A percentile compares a stretch with the other conserved stretches of the same genome.
Conservation (phyloP, 2,113 vertebrate species). For the Cavia porcellus region DNA sequence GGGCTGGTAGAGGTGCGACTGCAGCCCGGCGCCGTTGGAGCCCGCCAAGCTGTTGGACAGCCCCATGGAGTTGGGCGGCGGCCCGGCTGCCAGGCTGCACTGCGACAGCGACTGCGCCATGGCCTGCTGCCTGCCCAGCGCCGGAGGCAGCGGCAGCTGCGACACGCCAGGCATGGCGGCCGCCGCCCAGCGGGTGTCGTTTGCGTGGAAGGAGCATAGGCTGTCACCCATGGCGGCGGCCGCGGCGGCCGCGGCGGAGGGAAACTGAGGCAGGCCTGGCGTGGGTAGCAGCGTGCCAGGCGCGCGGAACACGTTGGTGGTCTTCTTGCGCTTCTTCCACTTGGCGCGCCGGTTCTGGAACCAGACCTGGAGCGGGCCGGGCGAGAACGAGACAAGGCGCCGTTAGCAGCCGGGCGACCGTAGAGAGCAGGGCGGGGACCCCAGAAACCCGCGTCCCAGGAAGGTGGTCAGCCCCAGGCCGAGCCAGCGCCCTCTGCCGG, state of each 20-base stretch:
- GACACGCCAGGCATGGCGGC: slow-evolving; percentile 96
- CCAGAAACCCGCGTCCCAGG: background rate
- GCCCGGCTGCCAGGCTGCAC: slow-evolving; percentile 95
- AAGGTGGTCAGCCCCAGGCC: background rate
- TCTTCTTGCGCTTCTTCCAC: slow-evolving; percentile 99
- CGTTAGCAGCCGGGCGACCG: background rate
- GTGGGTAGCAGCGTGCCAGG: slow-evolving; percentile 97
- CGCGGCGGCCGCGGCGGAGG: slow-evolving; percentile 92
- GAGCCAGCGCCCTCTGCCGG: background rate
- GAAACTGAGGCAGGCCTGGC: slow-evolving; percentile 95
- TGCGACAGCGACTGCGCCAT: slow-evolving; percentile 98
- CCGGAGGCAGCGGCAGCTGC: slow-evolving; percentile 95
- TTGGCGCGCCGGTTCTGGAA: slow-evolving; percentile 98
- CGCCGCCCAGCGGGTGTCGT: slow-evolving; percentile 97
- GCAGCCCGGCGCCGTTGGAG: slow-evolving; percentile 96
- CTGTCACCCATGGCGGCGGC: slow-evolving; percentile 97
- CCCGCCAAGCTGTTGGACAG: slow-evolving; percentile 95
- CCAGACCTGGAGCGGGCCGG: slow-evolving; percentile 92
- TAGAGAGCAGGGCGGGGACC: background rate
- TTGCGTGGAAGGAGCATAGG: slow-evolving; percentile 98
- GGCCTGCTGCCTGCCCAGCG: slow-evolving; percentile 94
- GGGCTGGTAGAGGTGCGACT: slow-evolving; percentile 98
- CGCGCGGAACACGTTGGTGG: slow-evolving; percentile 96
- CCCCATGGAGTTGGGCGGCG: slow-evolving; percentile 96
- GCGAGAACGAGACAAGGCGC: background rate